phyloP scores from a whole-genome alignment of 2,113 vertebrate species.

The Natator depressus region DNA sequence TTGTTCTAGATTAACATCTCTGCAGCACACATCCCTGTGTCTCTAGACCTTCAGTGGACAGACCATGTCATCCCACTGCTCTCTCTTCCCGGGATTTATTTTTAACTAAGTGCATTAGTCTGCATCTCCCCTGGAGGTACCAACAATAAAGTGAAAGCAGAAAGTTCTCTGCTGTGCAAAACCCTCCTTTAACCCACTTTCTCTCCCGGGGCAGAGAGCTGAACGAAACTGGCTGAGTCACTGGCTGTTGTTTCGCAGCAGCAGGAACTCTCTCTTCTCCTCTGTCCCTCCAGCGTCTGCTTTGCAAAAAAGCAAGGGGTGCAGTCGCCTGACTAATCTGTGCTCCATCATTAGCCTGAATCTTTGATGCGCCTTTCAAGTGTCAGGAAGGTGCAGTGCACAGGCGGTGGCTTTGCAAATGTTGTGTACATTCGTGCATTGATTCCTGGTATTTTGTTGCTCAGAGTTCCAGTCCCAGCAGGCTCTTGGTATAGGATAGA shows the following conservation, averaged over 20 bases:
- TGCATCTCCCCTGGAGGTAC: neutral
- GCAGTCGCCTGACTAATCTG: neutral
- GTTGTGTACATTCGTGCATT: neutral
- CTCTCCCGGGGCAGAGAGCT: neutral
- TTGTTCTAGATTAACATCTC: neutral
- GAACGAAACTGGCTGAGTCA: neutral
- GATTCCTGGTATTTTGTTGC: neutral
- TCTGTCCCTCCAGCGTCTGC: neutral
- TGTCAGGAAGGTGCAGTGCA: neutral
- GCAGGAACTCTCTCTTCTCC: too few relatives aligned
- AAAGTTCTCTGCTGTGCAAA: neutral
- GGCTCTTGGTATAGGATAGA: neutral
- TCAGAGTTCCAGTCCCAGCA: neutral
- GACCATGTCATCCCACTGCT: neutral
- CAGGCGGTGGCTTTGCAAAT: neutral
- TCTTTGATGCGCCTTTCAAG: neutral
- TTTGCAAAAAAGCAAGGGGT: neutral
- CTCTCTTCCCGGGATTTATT: neutral
- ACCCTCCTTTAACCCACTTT: neutral
- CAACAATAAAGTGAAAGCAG: neutral
- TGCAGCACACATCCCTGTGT: neutral
- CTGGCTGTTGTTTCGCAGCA: neutral
- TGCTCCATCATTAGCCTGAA: neutral
- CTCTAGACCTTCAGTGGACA: neutral
- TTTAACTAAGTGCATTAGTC: neutral